Evolutionary conservation across 2,113 vertebrate species (phyloP).

Genomic region (Mohoua ochrocephala): DNA sequence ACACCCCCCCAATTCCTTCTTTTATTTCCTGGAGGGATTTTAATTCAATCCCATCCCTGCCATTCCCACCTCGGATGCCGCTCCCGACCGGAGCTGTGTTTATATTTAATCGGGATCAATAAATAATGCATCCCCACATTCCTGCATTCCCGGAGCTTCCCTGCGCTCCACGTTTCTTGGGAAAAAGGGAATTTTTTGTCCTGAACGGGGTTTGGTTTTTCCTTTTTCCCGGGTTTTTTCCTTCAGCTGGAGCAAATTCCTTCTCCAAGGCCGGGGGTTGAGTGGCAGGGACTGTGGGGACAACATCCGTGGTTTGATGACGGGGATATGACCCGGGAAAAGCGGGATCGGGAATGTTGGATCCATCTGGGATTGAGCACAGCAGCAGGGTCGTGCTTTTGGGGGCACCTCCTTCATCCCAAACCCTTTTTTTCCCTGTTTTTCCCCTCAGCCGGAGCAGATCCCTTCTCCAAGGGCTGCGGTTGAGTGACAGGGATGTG

Average conservation of each 20-base stretch:
- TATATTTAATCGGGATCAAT: neutral
- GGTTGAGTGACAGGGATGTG: neutral
- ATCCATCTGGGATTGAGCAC: neutral
- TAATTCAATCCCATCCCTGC: neutral
- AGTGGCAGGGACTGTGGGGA: no score
- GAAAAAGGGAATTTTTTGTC: neutral
- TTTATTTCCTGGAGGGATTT: neutral
- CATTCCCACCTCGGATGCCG: neutral
- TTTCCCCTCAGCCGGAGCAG: no score
- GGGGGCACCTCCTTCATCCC: neutral
- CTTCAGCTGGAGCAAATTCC: neutral
- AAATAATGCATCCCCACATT: neutral
- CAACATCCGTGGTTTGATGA: no score
- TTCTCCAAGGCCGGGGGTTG: neutral
- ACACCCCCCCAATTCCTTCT: no score
- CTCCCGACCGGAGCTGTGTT: neutral
- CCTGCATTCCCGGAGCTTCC: neutral
- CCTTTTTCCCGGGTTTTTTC: neutral
- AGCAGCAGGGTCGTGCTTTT: fast-evolving
- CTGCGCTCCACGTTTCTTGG: neutral
- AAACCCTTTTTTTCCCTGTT: no score
- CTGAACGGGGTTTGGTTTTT: neutral
- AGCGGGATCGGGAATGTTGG: neutral
- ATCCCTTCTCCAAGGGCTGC: no score
- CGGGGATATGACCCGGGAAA: neutral